These are phyloP conservation scores for Strigops habroptila DNA, from an alignment of 2,113 vertebrate genomes.

Conservation along the genomic window DNA sequence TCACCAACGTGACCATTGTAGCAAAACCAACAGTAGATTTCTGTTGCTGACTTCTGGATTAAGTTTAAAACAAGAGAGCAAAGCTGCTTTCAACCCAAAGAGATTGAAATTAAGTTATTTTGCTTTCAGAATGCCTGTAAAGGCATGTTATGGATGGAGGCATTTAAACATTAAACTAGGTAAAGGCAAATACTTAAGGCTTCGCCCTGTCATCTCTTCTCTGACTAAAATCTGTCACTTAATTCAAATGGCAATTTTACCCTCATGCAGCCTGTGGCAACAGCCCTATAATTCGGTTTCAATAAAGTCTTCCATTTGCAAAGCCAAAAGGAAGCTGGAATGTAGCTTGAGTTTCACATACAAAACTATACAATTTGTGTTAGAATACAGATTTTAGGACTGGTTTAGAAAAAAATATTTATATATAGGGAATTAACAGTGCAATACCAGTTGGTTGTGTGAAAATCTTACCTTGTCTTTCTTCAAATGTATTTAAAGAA, in stretches of 20 bases:
- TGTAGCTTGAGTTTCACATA: constrained; percentile 62
- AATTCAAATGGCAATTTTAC: neutral
- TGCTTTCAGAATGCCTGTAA: neutral
- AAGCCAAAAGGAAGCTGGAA: constrained; percentile 47
- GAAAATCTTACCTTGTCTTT: constrained; percentile 63
- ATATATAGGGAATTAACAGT: constrained; percentile 67
- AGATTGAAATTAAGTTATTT: neutral
- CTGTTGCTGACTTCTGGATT: neutral
- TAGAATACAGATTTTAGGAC: constrained; percentile 15
- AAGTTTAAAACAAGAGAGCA: neutral
- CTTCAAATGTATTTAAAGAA: constrained; percentile 42
- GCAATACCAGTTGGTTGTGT: constrained; percentile 60
- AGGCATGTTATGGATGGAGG: neutral
- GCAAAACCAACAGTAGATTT: neutral
- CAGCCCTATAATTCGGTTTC: neutral
- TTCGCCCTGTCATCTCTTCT: neutral
- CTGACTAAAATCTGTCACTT: neutral
- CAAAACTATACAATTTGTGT: constrained; percentile 41
- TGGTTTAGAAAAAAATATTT: constrained; percentile 26
- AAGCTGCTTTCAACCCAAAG: neutral
- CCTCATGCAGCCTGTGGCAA: neutral
- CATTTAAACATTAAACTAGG: neutral
- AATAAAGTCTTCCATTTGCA: constrained; percentile 42
- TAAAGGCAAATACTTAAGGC: constrained; percentile 26
- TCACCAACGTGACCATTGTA: neutral